phyloP scores from a whole-genome alignment of 2,113 vertebrate genomes.

The Carettochelys insculpta region DNA sequence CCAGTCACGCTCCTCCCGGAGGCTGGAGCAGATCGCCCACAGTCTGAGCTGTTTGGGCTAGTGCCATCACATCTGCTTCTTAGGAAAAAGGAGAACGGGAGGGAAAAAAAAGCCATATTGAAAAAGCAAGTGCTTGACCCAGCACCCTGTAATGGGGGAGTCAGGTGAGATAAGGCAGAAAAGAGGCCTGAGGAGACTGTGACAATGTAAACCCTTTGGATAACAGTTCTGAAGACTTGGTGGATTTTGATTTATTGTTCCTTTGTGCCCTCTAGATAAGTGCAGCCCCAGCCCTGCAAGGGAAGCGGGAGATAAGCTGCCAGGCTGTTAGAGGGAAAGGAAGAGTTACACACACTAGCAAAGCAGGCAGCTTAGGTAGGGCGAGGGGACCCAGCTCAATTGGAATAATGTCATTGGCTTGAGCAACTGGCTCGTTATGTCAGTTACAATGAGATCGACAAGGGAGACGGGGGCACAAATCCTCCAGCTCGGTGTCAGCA shows the following conservation, averaged over 20 bases:
- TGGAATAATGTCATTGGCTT: no score
- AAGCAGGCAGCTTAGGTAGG: not conserved
- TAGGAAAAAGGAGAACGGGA: not conserved
- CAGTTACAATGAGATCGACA: not conserved
- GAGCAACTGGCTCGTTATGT: not conserved
- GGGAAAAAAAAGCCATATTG: not conserved
- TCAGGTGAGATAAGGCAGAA: not conserved
- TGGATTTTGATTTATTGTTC: not conserved
- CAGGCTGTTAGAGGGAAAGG: not conserved
- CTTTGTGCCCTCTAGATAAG: not conserved
- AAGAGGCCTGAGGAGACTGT: not conserved
- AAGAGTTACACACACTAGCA: not conserved
- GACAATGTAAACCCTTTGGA: not conserved
- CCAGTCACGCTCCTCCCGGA: no score
- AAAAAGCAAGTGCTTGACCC: not conserved
- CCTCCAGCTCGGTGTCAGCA: not conserved
- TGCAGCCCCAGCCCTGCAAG: not conserved
- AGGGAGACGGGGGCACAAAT: no score
- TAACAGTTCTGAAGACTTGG: not conserved
- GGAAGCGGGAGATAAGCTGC: not conserved
- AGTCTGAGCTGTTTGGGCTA: not conserved
- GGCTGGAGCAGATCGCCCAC: no score
- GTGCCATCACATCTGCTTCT: not conserved
- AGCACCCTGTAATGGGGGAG: not conserved
- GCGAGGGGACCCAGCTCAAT: not conserved